These are phyloP conservation scores for Amblyornis subalaris DNA, from an alignment of 2,113 vertebrate genomes.

Conservation along the genomic window DNA sequence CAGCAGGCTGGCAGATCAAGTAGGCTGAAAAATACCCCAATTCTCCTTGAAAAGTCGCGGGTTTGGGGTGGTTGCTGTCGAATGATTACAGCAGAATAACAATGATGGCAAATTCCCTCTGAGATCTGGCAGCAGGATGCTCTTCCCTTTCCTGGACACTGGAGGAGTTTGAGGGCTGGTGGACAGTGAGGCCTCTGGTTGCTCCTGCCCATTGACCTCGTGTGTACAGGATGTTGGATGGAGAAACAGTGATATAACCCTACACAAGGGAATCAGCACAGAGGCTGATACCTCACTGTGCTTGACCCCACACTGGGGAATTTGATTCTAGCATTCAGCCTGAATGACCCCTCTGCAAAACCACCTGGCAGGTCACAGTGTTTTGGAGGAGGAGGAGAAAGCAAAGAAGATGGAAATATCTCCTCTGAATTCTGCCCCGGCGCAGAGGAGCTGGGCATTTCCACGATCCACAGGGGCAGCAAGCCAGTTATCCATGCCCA, in stretches of 20 bases:
- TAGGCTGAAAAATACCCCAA: background rate
- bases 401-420: background rate
- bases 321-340: background rate
- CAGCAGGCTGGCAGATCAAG: background rate
- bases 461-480: background rate
- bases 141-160: background rate
- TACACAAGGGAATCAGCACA: background rate
- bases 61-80: background rate
- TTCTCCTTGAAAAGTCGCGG: background rate
- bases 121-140: background rate
- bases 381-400: background rate
- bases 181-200: rapidly evolving
- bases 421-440: background rate
- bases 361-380: rapidly evolving
- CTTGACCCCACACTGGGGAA: no score
- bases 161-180: background rate
- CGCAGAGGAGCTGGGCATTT: background rate
- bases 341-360: background rate
- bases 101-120: background rate
- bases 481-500: background rate
- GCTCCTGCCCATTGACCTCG: rapidly evolving
- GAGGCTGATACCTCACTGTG: background rate
- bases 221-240: background rate
- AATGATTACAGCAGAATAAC: background rate
- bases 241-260: rapidly evolving